These are phyloP conservation scores for Danio albolineatus DNA, from an alignment of 2,797 vertebrate species.

Conservation along the genomic window DNA sequence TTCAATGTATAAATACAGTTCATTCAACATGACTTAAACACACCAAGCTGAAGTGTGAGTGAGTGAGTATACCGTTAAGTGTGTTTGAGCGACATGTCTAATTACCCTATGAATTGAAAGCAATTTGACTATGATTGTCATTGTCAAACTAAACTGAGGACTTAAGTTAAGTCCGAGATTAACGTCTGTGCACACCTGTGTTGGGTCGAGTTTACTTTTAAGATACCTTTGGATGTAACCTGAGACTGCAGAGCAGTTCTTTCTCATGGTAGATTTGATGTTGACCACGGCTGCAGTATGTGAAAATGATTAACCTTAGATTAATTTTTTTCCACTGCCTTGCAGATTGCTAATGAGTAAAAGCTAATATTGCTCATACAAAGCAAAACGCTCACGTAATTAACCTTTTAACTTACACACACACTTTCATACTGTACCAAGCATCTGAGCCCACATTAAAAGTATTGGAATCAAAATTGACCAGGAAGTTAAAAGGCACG, in stretches of 20 bases:
- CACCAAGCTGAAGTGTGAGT: no score
- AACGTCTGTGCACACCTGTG: conserved; percentile 3
- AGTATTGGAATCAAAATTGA: not conserved
- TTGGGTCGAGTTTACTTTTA: not conserved
- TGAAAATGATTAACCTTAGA: not conserved
- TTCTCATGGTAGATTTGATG: conserved; percentile 11
- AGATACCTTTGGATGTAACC: conserved; percentile 9
- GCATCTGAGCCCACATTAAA: not conserved
- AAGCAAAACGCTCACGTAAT: conserved; percentile 17
- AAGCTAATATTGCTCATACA: not conserved
- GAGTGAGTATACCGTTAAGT: not conserved
- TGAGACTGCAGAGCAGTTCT: conserved; percentile 22
- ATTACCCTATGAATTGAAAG: not conserved
- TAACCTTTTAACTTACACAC: conserved; percentile 1
- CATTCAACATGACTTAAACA: no score
- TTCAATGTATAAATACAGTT: no score
- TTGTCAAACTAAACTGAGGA: not conserved
- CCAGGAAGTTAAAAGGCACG: not conserved
- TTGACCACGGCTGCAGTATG: conserved; percentile 20
- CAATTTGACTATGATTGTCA: conserved; percentile 3
- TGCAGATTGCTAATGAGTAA: conserved; percentile 21
- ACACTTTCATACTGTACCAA: conserved; percentile 10
- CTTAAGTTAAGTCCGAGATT: not conserved
- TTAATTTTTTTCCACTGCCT: not conserved
- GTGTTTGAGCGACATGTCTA: not conserved